These are phyloP conservation scores for Nomada lathburiana DNA, from an alignment of 2,888 invertebrate species.

Conservation along the genomic window DNA sequence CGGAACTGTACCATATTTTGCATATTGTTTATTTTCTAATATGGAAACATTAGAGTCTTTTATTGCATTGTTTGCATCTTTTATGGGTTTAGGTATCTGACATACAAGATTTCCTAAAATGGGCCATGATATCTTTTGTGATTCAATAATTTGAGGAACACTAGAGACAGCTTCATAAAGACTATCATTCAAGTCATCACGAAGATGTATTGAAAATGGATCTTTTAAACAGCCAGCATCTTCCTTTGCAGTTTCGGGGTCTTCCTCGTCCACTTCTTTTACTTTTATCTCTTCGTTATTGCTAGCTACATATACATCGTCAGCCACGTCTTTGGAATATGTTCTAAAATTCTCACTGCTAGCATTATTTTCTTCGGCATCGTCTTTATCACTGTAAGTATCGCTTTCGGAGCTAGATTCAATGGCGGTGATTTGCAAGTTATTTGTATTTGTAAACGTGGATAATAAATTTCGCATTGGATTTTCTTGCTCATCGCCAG, in stretches of 20 bases:
- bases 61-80: slow-evolving; percentile 78
- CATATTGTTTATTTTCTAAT: slow-evolving; percentile 87
- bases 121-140: slow-evolving; percentile 87
- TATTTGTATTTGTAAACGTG: slow-evolving; percentile 79
- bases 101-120: slow-evolving; percentile 87
- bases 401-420: slow-evolving; percentile 82
- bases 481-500: slow-evolving; percentile 86
- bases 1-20: slow-evolving; percentile 86
- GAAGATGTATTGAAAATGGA: slow-evolving; percentile 89
- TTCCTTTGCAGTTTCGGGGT: slow-evolving; percentile 82
- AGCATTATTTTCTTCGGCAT: slow-evolving; percentile 54
- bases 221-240: slow-evolving; percentile 84
- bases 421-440: slow-evolving; percentile 76
- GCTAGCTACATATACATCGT: slow-evolving; percentile 10
- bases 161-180: slow-evolving; percentile 87
- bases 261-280: slow-evolving; percentile 77
- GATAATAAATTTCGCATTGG: slow-evolving; percentile 86
- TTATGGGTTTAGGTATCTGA: slow-evolving; percentile 86
- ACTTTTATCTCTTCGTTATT: slow-evolving; percentile 62
- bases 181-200: slow-evolving; percentile 88
- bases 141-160: slow-evolving; percentile 84
- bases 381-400: slow-evolving; percentile 55
- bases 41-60: slow-evolving; percentile 85
- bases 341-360: slow-evolving; percentile 62
- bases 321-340: slow-evolving; percentile 31